Percentiles rank a stretch among this genome's conserved stretches.
These are phyloP conservation scores for Zeus faber DNA, from an alignment of 2,113 vertebrate genomes.

Conservation along the genomic window DNA sequence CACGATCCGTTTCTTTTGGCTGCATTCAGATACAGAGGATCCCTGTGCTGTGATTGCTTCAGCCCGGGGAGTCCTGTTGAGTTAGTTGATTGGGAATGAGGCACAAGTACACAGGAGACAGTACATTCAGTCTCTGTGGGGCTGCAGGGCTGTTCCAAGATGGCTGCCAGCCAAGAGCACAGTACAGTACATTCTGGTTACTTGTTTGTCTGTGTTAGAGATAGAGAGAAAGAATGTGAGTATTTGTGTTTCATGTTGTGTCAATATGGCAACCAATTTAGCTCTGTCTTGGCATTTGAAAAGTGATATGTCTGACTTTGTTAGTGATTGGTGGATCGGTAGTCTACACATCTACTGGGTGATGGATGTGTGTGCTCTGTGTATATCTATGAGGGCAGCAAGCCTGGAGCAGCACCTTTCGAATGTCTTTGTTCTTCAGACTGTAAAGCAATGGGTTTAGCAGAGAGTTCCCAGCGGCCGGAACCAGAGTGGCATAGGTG, in stretches of 20 bases:
- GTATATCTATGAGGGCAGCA: slow-evolving; percentile 78
- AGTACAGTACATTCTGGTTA: slow-evolving; percentile 59
- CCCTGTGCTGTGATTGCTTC: slow-evolving; percentile 45
- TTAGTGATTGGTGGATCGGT: slow-evolving; percentile 20
- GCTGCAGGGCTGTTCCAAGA: slow-evolving; percentile 20
- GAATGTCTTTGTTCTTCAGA: slow-evolving; percentile 91
- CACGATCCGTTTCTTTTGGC: slow-evolving; percentile 25
- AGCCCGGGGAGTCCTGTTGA: slow-evolving; percentile 30
- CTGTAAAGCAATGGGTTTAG: slow-evolving; percentile 94
- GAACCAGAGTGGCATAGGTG: slow-evolving; percentile 86
- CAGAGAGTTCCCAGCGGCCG: slow-evolving; percentile 89
- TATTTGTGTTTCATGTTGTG: background rate
- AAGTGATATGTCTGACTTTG: slow-evolving; percentile 59
- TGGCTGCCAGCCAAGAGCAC: slow-evolving; percentile 34
- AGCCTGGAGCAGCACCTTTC: slow-evolving; percentile 83
- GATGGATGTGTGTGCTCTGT: slow-evolving; percentile 72
- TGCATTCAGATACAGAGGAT: slow-evolving; percentile 3
- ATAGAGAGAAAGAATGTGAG: slow-evolving; percentile 24
- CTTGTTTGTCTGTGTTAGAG: slow-evolving; percentile 18
- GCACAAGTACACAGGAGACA: slow-evolving; percentile 56
- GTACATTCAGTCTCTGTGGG: slow-evolving; percentile 37
- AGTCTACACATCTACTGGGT: slow-evolving; percentile 89
- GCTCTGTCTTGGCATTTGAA: slow-evolving; percentile 53
- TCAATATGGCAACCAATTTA: slow-evolving; percentile 28
- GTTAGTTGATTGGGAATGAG: slow-evolving; percentile 59